These are phyloP conservation scores for Urocyon cinereoargenteus DNA, from an alignment of 2,797 vertebrate species.

Conservation along the genomic window DNA sequence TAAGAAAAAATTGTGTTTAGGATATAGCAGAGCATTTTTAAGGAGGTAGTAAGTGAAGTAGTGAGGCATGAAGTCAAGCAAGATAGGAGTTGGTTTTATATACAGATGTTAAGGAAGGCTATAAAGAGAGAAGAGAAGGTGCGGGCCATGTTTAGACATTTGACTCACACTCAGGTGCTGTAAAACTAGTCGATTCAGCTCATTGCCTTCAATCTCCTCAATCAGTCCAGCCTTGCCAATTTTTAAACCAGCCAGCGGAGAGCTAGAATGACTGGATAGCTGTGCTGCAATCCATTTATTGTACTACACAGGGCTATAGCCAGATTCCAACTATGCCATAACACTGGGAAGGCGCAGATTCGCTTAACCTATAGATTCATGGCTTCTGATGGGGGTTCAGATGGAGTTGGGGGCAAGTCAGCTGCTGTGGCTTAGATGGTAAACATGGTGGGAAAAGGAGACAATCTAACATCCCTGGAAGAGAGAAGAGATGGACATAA, in stretches of 20 bases:
- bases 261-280: not conserved
- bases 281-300: not conserved
- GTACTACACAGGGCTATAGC: not conserved
- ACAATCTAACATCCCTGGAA: not conserved
- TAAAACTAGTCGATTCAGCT: constrained; percentile 16
- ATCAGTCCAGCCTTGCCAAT: constrained; percentile 23
- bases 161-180: not conserved
- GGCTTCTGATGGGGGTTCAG: not conserved
- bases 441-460: constrained; percentile 19
- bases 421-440: not conserved
- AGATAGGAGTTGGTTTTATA: not conserved
- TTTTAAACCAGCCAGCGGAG: constrained; percentile 49
- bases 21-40: not conserved
- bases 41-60: not conserved
- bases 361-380: constrained; percentile 10
- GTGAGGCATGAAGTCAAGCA: not conserved
- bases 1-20: not conserved
- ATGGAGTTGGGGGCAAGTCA: not conserved
- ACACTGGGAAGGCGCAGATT: not conserved
- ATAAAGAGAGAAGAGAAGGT: not conserved
- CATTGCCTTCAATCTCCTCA: constrained; percentile 48
- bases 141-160: not conserved
- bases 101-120: not conserved
- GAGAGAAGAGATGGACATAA: constrained; percentile 48
- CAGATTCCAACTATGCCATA: not conserved